Percentiles rank a stretch among this genome's conserved stretches.
These are phyloP conservation scores for Torymus texanus DNA, from an alignment of 2,888 invertebrate genomes.

Conservation along the genomic window DNA sequence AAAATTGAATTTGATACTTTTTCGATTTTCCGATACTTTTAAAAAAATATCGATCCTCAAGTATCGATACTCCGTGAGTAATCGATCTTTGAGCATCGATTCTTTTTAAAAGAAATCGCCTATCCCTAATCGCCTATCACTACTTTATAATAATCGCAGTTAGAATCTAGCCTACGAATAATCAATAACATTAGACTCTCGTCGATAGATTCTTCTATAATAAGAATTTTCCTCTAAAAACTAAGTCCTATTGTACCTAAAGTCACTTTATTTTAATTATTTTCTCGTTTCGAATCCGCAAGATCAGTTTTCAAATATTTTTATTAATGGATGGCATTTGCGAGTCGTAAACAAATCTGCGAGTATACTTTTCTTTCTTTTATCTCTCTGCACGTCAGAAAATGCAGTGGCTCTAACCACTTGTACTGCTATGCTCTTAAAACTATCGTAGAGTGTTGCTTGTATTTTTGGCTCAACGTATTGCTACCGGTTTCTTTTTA, in stretches of 20 bases:
- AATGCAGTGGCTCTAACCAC: constrained; percentile 32
- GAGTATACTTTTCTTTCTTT: constrained; percentile 26
- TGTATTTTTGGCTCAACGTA: constrained; percentile 62
- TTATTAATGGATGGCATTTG: constrained; percentile 63
- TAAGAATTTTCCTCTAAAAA: constrained; percentile 61
- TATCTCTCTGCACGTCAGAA: constrained; percentile 13
- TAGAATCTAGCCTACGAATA: constrained; percentile 62
- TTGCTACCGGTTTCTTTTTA: constrained; percentile 62
- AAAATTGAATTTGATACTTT: too few species aligned
- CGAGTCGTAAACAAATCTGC: constrained; percentile 50
- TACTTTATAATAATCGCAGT: constrained; percentile 56
- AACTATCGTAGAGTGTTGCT: constrained; percentile 59
- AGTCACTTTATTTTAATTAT: constrained; percentile 56
- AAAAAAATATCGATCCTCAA: too few species aligned
- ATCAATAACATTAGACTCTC: constrained; percentile 62
- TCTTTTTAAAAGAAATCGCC: too few species aligned
- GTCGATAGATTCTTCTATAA: constrained; percentile 56
- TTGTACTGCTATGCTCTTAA: constrained; percentile 61
- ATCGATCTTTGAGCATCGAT: too few species aligned
- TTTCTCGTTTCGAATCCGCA: constrained; percentile 32
- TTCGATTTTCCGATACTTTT: too few species aligned
- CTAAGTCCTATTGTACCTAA: constrained; percentile 58
- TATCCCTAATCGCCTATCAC: too few species aligned
- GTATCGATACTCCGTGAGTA: too few species aligned
- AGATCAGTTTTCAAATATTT: constrained; percentile 1